Evolutionary conservation across 2,888 invertebrate species (phyloP).

Genomic region (Rhaphigaster nebulosa): DNA sequence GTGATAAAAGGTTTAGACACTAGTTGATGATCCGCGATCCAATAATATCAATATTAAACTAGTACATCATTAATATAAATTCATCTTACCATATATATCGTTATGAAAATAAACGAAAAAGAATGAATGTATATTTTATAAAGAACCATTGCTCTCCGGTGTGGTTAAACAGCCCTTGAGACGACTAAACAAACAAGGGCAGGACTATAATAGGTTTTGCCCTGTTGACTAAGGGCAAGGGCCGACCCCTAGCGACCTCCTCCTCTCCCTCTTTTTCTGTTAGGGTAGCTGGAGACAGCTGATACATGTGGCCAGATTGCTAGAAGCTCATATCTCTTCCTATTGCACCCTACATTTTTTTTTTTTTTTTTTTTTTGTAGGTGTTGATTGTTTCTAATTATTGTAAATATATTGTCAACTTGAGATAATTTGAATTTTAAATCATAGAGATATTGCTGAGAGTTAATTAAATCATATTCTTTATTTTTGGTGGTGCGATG

Average conservation of each 20-base stretch:
- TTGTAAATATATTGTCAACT: no score
- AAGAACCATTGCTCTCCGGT: not conserved
- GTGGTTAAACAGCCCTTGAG: slow-evolving; percentile 36
- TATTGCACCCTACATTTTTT: not conserved
- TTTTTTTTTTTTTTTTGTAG: not conserved
- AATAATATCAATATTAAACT: no score
- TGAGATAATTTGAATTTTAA: no score
- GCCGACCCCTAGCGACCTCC: not conserved
- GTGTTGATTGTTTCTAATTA: not conserved
- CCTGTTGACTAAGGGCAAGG: slow-evolving; percentile 36
- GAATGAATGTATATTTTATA: slow-evolving; percentile 1
- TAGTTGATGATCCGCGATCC: no score
- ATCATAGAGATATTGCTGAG: no score
- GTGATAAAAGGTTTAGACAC: no score
- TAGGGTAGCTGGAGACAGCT: not conserved
- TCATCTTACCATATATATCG: no score
- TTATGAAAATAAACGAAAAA: not conserved
- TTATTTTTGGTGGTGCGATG: no score
- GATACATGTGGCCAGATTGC: not conserved
- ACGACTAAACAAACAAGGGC: slow-evolving; percentile 12
- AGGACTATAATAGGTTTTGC: slow-evolving; percentile 37
- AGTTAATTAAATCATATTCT: no score
- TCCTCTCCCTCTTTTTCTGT: not conserved
- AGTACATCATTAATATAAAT: no score
- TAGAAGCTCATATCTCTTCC: not conserved